phyloP scores from a whole-genome alignment of 1,140 invertebrate genomes.

The Pseudomyrmex gracilis region DNA sequence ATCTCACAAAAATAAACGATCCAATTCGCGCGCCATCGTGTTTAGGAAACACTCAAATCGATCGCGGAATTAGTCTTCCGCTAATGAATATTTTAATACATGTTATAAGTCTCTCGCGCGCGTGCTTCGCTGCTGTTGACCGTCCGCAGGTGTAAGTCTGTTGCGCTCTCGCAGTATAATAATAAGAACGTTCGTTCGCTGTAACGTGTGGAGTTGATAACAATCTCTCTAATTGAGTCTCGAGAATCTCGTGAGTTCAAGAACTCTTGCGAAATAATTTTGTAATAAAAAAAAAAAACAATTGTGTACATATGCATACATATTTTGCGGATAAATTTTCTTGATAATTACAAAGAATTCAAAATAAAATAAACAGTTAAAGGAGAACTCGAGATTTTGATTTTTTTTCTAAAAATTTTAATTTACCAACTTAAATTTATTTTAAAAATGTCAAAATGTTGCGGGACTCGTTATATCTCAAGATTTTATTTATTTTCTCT shows the following conservation, averaged over 20 bases:
- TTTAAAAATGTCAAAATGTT: neutral
- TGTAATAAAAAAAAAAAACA: too few species aligned
- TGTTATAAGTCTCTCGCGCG: neutral
- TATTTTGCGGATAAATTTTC: too few species aligned
- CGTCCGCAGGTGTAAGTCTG: neutral
- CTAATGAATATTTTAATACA: neutral
- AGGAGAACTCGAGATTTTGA: neutral
- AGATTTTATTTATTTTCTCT: neutral
- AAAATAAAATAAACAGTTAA: neutral
- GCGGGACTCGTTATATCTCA: too few species aligned
- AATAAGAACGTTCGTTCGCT: neutral
- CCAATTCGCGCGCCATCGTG: neutral
- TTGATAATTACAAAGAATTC: neutral
- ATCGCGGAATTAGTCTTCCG: conserved; percentile 8
- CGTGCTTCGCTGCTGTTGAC: neutral
- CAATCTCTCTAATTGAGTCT: conserved; percentile 13
- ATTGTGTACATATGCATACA: too few species aligned
- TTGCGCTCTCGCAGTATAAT: neutral
- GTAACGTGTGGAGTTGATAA: neutral
- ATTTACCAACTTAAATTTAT: neutral
- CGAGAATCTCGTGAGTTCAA: neutral
- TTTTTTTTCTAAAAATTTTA: neutral
- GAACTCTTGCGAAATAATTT: neutral
- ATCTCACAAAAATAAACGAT: neutral
- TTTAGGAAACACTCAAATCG: neutral